These are phyloP conservation scores for Conomelus anceps DNA, from an alignment of 2,888 invertebrate species.

Conservation along the genomic window DNA sequence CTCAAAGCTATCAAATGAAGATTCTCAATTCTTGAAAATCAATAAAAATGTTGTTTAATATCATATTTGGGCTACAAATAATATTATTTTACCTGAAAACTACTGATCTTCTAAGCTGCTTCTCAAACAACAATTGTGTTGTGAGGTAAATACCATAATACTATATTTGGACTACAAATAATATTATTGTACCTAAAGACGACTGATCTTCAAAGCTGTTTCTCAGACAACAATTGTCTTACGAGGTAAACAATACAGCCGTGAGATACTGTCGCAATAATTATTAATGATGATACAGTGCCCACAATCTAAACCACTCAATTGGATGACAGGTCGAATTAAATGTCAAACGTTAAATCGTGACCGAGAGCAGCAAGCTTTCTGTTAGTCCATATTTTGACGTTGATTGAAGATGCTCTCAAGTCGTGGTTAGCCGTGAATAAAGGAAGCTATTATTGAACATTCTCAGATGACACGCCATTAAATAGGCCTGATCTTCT, in stretches of 20 bases:
- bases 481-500: no score
- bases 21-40: no score
- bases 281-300: background rate
- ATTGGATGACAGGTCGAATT: background rate
- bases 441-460: no score
- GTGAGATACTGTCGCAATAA: background rate
- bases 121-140: background rate
- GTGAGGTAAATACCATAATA: background rate
- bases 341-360: background rate
- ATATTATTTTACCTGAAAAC: no score
- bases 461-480: no score
- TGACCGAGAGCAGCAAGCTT: background rate
- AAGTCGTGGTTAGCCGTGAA: background rate
- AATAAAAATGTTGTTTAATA: no score
- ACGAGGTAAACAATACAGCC: background rate
- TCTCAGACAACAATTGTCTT: background rate
- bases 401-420: background rate
- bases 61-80: no score
- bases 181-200: no score
- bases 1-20: no score
- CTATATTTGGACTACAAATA: no score
- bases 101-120: background rate
- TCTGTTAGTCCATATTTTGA: background rate
- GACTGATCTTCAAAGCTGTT: background rate
- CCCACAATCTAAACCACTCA: background rate